phyloP scores from a whole-genome alignment of 2,113 vertebrate species.

The Riparia riparia region DNA sequence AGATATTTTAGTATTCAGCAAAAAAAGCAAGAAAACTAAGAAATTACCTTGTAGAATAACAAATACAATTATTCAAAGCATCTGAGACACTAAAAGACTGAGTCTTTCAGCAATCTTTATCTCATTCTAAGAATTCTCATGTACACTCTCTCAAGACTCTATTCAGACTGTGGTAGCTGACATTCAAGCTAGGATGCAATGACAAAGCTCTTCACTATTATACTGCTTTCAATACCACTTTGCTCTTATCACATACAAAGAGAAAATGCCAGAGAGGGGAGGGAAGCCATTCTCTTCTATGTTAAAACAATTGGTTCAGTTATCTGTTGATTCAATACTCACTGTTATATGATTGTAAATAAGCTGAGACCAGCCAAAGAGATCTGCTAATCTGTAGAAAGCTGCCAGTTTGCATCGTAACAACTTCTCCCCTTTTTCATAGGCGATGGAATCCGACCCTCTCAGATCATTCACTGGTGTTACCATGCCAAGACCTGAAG shows the following conservation, averaged over 20 bases:
- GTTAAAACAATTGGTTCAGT: slow-evolving; percentile 22
- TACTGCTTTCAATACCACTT: not conserved
- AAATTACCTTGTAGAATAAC: not conserved
- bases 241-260: not conserved
- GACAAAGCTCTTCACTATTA: slow-evolving; percentile 27
- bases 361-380: slow-evolving; percentile 97
- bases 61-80: not conserved
- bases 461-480: slow-evolving; percentile 96
- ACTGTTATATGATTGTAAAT: slow-evolving; percentile 99
- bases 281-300: not conserved
- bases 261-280: not conserved
- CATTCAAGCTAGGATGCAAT: not conserved
- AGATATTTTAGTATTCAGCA: not conserved
- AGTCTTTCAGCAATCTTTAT: not conserved
- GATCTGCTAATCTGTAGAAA: slow-evolving; percentile 92
- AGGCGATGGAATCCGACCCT: slow-evolving; percentile 96
- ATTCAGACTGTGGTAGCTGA: not conserved
- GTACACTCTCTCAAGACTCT: slow-evolving; percentile 25
- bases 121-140: not conserved
- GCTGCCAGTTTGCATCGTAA: slow-evolving; percentile 94
- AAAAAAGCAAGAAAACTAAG: not conserved
- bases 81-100: not conserved
- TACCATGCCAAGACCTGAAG: slow-evolving; percentile 96
- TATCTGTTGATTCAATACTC: slow-evolving; percentile 65
- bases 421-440: slow-evolving; percentile 96